phyloP scores from a whole-genome alignment of 2,888 invertebrate species.

The Patella depressa region DNA sequence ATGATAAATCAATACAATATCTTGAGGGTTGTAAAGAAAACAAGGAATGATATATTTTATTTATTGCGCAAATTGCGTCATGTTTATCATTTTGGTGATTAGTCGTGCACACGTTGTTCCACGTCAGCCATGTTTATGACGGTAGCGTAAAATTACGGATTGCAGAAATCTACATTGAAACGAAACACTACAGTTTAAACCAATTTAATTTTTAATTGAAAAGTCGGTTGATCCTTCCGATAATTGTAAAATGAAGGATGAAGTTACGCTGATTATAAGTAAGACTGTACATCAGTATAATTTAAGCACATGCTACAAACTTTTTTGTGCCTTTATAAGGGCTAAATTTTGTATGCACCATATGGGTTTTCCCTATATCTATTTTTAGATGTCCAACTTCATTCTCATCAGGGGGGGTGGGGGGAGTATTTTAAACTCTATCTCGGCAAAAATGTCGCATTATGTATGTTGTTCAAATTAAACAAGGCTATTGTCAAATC shows the following conservation, averaged over 20 bases:
- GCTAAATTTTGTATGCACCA: neutral
- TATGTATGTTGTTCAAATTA: no score
- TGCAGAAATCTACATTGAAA: no score
- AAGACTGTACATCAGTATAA: neutral
- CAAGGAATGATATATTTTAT: no score
- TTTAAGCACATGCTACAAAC: neutral
- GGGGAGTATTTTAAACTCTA: no score
- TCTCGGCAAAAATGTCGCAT: no score
- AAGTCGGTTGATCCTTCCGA: no score
- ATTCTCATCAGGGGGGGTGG: no score
- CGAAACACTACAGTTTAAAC: neutral
- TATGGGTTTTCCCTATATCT: neutral
- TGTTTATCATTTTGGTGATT: slow-evolving; percentile 9
- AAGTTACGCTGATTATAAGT: no score
- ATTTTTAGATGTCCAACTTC: neutral
- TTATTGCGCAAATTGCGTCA: neutral
- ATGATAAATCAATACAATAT: neutral
- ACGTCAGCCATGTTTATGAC: slow-evolving; percentile 28
- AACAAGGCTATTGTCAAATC: no score
- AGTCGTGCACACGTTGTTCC: slow-evolving; percentile 19
- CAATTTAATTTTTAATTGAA: neutral
- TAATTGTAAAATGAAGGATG: no score
- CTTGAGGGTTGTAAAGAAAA: neutral
- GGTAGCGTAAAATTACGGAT: no score
- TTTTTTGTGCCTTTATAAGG: neutral